These are phyloP conservation scores for Podargus strigoides DNA, from an alignment of 2,797 vertebrate genomes.

Conservation along the genomic window DNA sequence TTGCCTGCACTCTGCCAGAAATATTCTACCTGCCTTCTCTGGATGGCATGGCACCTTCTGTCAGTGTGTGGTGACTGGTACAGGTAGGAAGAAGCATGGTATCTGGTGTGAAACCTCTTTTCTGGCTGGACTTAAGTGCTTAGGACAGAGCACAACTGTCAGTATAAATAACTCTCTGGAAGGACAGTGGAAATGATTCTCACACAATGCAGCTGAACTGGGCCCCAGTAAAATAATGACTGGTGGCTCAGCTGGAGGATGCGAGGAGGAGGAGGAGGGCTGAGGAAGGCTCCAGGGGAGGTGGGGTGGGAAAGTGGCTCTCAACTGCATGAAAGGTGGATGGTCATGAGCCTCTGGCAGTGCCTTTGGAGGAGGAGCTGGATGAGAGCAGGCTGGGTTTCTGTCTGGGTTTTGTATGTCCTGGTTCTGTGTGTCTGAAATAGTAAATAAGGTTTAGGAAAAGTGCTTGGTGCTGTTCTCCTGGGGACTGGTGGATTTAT, in stretches of 20 bases:
- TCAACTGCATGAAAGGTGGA: not conserved
- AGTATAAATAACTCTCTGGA: not conserved
- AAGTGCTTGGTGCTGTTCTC: not conserved
- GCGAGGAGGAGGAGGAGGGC: not conserved
- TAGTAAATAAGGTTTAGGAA: not conserved
- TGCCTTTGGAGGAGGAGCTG: not conserved
- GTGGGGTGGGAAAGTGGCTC: not conserved
- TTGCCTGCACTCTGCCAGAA: not conserved
- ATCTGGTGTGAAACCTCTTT: not conserved
- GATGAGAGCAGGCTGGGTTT: not conserved
- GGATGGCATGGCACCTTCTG: not conserved
- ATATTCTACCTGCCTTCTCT: not conserved
- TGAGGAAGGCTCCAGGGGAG: not conserved
- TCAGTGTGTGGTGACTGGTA: not conserved
- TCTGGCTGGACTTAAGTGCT: not conserved
- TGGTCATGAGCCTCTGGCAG: not conserved
- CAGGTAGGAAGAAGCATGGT: accelerated
- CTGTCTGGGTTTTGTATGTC: not conserved
- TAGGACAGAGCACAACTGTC: not conserved
- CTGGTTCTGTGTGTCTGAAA: not conserved
- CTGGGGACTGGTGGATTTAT: not conserved
- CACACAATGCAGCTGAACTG: not conserved
- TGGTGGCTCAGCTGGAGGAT: not conserved
- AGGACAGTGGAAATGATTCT: not conserved
- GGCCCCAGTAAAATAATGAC: not conserved